These are phyloP conservation scores for Chascanopsetta lugubris DNA, from an alignment of 2,113 vertebrate genomes.

Conservation along the genomic window DNA sequence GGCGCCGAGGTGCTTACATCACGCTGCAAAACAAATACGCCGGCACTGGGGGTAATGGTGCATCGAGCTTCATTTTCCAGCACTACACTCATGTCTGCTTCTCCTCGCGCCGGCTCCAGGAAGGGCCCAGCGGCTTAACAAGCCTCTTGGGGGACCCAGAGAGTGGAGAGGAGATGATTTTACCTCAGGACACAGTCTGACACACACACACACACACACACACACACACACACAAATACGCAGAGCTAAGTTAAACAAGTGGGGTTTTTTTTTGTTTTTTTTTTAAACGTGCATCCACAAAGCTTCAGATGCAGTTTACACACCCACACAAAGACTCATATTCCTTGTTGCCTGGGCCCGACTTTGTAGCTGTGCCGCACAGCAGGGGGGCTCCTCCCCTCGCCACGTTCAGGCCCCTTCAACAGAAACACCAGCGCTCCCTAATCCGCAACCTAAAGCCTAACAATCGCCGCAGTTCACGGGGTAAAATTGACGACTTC, in stretches of 20 bases:
- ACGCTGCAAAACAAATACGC: constrained; percentile 71
- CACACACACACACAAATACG: background rate
- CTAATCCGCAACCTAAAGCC: constrained; percentile 57
- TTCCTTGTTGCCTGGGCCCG: constrained; percentile 43
- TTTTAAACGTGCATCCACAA: constrained; percentile 60
- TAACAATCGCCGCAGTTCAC: constrained; percentile 42
- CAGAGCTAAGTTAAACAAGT: constrained; percentile 67
- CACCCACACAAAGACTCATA: constrained; percentile 58
- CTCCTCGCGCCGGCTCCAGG: constrained; percentile 59
- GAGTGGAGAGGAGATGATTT: constrained; percentile 64
- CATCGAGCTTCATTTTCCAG: constrained; percentile 72
- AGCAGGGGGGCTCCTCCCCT: constrained; percentile 42
- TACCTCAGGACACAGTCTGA: constrained; percentile 68
- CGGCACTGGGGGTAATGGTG: constrained; percentile 70
- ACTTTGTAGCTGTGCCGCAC: constrained; percentile 44
- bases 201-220: constrained; percentile 42
- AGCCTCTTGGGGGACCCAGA: constrained; percentile 70
- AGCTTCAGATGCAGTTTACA: constrained; percentile 61
- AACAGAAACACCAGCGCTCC: constrained; percentile 34
- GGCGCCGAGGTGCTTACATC: constrained; percentile 62
- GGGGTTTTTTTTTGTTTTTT: no score
- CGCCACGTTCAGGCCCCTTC: constrained; percentile 18
- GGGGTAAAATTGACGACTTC: constrained; percentile 50
- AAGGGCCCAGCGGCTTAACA: constrained; percentile 73
- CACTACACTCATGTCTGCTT: constrained; percentile 67